Evolutionary conservation across 2,888 invertebrate genomes (phyloP), one percentile per base, ranked within the genome.

Genomic region (Papilio elwesi): DNA sequence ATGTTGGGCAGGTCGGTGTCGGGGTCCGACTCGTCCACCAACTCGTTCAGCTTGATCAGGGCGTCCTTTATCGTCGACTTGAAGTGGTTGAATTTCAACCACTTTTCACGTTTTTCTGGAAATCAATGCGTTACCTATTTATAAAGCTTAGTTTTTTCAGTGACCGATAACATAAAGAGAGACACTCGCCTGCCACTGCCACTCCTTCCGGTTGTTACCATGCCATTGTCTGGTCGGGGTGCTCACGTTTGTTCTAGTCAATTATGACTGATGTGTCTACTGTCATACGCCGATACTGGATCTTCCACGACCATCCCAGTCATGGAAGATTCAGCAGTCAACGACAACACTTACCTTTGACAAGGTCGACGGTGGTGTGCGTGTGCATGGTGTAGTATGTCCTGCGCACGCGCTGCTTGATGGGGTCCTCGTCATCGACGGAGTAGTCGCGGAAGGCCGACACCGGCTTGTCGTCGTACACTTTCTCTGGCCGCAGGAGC

Each of bases 1-100:
- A 98, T 97, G 90, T 99, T 99, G 0, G 99, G 99, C 79, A 99
- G 90, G 82, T 97, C 96, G 0, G 97, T 96, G 90, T 99, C 99
- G 0, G 99, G 99, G 92, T 99, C 99, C 26, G 98, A 98, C 91
- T 99, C 98, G 84, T 99, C 99, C 36, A 99, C 96, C 75, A 99
- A 93, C 76, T 97, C 96, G 88, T 99, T 98, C 74, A 99, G 92
- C 84, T 96, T 96, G 78, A 97, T 96, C 74, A 99, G 90, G 0
- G 98, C 98, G 65, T 98, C 97, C 87, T 98, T 96, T 55, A 99
- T 95, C 0, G 96, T 96, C 79, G 97, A 94, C 84, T 97, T 96
- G 83, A 96, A 96, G 78, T 97, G 97, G 88, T 98, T 95, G 90
- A 99, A 99, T 82, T 96, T 95, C 1, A 97, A 90, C 98, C 98